A percentile compares a stretch with the other conserved stretches of the same genome.
phyloP scores from a whole-genome alignment of 2,888 invertebrate genomes.

The Macrophya alboannulata region DNA sequence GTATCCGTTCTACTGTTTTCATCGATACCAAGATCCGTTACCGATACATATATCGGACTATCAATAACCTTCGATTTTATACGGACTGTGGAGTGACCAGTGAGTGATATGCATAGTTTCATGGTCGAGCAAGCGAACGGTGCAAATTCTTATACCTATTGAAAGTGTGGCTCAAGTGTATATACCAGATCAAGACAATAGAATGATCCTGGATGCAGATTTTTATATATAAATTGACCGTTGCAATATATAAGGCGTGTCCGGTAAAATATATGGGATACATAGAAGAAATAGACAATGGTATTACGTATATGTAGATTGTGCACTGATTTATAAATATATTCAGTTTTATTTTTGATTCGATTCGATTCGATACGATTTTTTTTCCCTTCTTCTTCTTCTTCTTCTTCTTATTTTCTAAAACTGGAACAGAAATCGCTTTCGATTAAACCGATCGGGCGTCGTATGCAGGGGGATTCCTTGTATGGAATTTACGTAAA shows the following conservation, averaged over 20 bases:
- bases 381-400: too few relatives aligned
- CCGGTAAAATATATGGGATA: not conserved
- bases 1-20: conserved; percentile 8
- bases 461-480: not conserved
- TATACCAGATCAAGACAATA: conserved; percentile 33
- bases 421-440: not conserved
- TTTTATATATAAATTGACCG: not conserved
- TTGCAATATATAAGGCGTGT: not conserved
- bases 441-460: not conserved
- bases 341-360: not conserved
- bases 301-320: not conserved
- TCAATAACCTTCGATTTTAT: conserved; percentile 15
- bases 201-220: conserved; percentile 7
- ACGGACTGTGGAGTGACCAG: not conserved
- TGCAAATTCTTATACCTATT: not conserved
- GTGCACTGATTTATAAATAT: not conserved
- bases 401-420: not conserved
- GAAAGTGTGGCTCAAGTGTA: conserved; percentile 15
- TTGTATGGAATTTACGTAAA: not conserved
- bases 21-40: conserved; percentile 11
- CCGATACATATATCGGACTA: not conserved
- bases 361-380: not conserved
- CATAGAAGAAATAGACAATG: not conserved
- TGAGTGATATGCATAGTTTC: conserved; percentile 39
- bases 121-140: conserved; percentile 25